These are phyloP conservation scores for Blastobasis adustella DNA, from an alignment of 2,888 invertebrate genomes.

Conservation along the genomic window DNA sequence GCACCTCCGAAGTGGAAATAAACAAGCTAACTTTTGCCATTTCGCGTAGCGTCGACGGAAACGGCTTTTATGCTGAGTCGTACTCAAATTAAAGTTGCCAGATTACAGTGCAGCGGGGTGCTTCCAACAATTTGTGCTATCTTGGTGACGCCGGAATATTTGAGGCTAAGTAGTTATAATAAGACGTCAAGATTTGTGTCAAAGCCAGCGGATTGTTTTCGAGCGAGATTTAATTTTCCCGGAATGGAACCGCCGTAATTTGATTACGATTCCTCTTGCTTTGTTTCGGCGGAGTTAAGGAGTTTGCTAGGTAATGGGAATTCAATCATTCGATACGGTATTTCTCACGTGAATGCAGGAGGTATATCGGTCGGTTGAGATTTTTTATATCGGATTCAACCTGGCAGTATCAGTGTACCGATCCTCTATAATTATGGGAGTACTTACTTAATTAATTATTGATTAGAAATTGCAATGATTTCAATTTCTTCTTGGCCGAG, in stretches of 20 bases:
- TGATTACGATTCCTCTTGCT: neutral
- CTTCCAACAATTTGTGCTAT: slow-evolving; percentile 25
- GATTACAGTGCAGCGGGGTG: slow-evolving; percentile 35
- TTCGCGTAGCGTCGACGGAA: slow-evolving; percentile 35
- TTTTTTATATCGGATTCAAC: too few relatives aligned
- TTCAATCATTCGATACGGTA: too few relatives aligned
- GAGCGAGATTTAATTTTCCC: neutral
- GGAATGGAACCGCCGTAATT: neutral
- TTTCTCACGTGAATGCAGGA: too few relatives aligned
- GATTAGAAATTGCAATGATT: too few relatives aligned
- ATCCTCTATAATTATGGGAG: too few relatives aligned
- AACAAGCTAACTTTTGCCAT: slow-evolving; percentile 62
- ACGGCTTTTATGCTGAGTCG: slow-evolving; percentile 38
- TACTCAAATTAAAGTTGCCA: slow-evolving; percentile 44
- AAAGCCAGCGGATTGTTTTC: slow-evolving; percentile 3
- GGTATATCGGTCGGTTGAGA: too few relatives aligned
- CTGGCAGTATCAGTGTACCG: too few relatives aligned
- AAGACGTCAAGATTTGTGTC: slow-evolving; percentile 3
- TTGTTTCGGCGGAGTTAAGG: neutral
- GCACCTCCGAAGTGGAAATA: slow-evolving; percentile 49
- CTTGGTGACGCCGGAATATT: slow-evolving; percentile 10
- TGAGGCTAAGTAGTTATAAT: slow-evolving; percentile 5
- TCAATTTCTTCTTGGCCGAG: too few relatives aligned
- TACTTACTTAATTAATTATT: too few relatives aligned
- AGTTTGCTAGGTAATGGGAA: too few relatives aligned